Evolutionary conservation across 2,113 vertebrate species (phyloP).

Genomic region (Cyanoramphus novaezelandiae): DNA sequence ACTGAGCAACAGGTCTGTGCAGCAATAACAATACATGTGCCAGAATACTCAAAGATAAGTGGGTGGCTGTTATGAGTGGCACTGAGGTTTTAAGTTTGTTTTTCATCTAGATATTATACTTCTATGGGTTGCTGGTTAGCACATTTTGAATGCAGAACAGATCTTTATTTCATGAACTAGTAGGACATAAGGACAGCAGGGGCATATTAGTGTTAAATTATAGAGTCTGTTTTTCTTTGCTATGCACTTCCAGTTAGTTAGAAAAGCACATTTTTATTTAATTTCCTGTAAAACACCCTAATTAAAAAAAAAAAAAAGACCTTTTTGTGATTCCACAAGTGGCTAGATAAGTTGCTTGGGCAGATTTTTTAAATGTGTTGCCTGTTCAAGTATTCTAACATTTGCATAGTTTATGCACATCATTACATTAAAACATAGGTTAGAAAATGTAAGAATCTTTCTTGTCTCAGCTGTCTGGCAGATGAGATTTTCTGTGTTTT

Average conservation of each 20-base stretch:
- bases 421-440: not conserved
- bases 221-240: not conserved
- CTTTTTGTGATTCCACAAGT: not conserved
- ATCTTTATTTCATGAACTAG: constrained; percentile 20
- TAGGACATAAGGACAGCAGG: not conserved
- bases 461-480: not conserved
- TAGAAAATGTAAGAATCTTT: not conserved
- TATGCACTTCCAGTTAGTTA: not conserved
- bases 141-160: not conserved
- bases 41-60: not conserved
- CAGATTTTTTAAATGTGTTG: not conserved
- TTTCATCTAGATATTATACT: not conserved
- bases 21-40: not conserved
- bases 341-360: not conserved
- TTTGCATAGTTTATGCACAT: not conserved
- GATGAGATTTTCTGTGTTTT: not conserved
- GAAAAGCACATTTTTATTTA: constrained; percentile 22
- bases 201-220: not conserved
- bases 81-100: not conserved
- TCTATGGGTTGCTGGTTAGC: not conserved
- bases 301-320: not conserved
- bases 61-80: not conserved
- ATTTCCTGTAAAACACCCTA: constrained; percentile 12
- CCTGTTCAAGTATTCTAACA: not conserved
- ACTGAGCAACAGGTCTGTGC: not conserved